Evolutionary conservation across 2,888 invertebrate species (phyloP).

Genomic region (Rhimphoctona megacephalus): DNA sequence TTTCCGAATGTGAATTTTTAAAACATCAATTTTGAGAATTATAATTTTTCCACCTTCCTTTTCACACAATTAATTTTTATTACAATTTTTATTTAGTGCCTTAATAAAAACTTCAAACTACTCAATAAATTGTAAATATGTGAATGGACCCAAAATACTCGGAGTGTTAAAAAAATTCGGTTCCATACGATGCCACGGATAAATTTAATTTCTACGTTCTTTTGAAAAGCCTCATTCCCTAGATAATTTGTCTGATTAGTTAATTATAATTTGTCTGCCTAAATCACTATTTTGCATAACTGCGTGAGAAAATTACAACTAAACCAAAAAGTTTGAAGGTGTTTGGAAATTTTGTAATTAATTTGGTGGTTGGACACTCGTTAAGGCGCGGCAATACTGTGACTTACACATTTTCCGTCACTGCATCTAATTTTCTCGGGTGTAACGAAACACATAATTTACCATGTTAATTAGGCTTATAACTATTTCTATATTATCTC

Average conservation of each 20-base stretch:
- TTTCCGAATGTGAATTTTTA: not conserved
- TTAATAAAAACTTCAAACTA: not conserved
- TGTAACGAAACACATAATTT: conserved; percentile 63
- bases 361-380: conserved; percentile 33
- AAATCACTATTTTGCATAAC: not conserved
- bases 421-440: conserved; percentile 73
- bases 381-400: conserved; percentile 18
- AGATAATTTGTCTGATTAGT: conserved; percentile 9
- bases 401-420: conserved; percentile 66
- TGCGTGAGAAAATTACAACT: conserved; percentile 4
- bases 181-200: not conserved
- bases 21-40: not conserved
- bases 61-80: not conserved
- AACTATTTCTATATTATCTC: conserved; percentile 25
- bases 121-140: not conserved
- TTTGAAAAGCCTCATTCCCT: not conserved
- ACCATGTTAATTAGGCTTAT: conserved; percentile 45
- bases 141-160: not conserved
- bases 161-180: not conserved
- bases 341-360: conserved; percentile 9
- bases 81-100: not conserved
- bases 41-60: not conserved
- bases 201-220: conserved; percentile 1
- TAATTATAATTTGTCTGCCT: not conserved
- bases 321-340: not conserved